These are phyloP conservation scores for Clupea harengus DNA, from an alignment of 2,113 vertebrate species.

Conservation along the genomic window DNA sequence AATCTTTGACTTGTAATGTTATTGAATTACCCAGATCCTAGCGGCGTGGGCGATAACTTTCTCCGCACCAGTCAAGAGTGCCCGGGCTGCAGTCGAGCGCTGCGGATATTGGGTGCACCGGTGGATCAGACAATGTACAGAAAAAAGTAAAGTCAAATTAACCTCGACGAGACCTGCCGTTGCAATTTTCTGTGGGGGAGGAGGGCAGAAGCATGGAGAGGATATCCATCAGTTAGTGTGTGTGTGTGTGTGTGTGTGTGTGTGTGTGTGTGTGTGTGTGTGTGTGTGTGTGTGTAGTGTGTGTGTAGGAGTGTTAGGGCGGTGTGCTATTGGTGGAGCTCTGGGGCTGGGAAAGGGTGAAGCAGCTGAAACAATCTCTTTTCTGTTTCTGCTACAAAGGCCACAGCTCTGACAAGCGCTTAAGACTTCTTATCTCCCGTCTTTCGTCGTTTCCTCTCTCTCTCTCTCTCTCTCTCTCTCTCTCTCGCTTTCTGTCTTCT, in stretches of 20 bases:
- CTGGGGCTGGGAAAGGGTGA: not conserved
- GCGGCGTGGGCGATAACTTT: slow-evolving; percentile 46
- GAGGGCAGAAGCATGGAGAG: slow-evolving; percentile 35
- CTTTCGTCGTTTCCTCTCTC: not conserved
- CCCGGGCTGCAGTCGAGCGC: slow-evolving; percentile 41
- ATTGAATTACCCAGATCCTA: slow-evolving; percentile 66
- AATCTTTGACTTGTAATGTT: slow-evolving; percentile 75
- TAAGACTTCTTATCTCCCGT: not conserved
- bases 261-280: not conserved
- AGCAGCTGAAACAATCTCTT: not conserved
- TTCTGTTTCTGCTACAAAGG: not conserved
- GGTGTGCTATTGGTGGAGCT: not conserved
- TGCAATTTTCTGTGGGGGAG: slow-evolving; percentile 47
- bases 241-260: slow-evolving; percentile 20
- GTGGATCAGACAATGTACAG: slow-evolving; percentile 61
- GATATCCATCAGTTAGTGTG: slow-evolving; percentile 40
- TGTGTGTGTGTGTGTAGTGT: not conserved
- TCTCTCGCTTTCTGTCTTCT: not conserved
- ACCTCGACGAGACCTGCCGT: slow-evolving; percentile 61
- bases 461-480: not conserved
- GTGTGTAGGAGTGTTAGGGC: slow-evolving; percentile 19
- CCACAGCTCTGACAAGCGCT: slow-evolving; percentile 1
- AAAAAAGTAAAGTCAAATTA: slow-evolving; percentile 71
- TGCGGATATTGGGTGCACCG: slow-evolving; percentile 60
- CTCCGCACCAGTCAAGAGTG: slow-evolving; percentile 41